These are phyloP conservation scores for Aphelocoma californica DNA, from an alignment of 2,797 vertebrate species.

Conservation along the genomic window DNA sequence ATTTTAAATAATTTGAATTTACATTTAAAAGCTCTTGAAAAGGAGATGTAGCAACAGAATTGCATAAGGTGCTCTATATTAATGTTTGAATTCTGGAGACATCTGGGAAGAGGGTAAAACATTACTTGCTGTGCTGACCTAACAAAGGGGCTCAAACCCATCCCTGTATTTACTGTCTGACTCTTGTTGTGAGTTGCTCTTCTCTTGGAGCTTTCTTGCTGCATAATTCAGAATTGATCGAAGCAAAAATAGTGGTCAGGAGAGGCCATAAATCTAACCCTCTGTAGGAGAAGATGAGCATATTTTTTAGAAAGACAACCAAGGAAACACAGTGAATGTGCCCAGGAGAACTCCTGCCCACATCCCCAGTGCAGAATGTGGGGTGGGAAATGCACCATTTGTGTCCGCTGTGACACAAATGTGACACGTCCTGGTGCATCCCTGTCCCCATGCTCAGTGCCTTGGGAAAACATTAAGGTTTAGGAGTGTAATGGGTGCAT, in stretches of 20 bases:
- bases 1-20: neutral
- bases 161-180: neutral
- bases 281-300: neutral
- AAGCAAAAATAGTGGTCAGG: neutral
- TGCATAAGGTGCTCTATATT: neutral
- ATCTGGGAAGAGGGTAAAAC: neutral
- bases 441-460: neutral
- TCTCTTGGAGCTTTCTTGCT: neutral
- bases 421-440: rapidly evolving
- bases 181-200: neutral
- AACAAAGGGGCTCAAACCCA: neutral
- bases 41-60: neutral
- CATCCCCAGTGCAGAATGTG: rapidly evolving
- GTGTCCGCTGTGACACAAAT: neutral
- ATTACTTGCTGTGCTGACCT: neutral
- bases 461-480: neutral
- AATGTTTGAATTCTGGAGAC: neutral
- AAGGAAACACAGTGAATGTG: neutral
- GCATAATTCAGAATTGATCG: neutral
- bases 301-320: neutral
- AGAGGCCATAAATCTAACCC: conserved; percentile 9
- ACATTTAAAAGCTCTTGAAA: neutral
- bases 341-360: neutral
- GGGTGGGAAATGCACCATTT: rapidly evolving
- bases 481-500: neutral